These are phyloP conservation scores for Scatophagus argus DNA, from an alignment of 2,113 vertebrate genomes.

Conservation along the genomic window DNA sequence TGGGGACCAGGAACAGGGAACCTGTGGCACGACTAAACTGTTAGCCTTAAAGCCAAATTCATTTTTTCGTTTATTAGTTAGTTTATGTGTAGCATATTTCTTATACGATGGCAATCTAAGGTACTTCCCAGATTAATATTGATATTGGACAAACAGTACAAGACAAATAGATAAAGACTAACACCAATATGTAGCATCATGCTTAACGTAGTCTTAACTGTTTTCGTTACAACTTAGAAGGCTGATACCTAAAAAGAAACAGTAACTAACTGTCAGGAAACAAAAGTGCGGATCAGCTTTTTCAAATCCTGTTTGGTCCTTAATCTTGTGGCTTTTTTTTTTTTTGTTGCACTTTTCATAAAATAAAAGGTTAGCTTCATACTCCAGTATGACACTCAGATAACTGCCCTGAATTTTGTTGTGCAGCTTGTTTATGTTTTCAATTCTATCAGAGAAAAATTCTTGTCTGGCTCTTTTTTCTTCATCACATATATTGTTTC, in stretches of 20 bases:
- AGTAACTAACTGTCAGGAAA: background rate
- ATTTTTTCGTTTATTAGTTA: no score
- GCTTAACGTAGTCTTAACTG: background rate
- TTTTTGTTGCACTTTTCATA: background rate
- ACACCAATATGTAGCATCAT: background rate
- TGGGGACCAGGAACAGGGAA: conserved; percentile 45
- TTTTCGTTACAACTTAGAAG: background rate
- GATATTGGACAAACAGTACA: background rate
- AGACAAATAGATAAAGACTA: background rate
- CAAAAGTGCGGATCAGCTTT: conserved; percentile 20
- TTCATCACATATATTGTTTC: background rate
- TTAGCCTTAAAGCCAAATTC: no score
- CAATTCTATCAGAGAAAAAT: background rate
- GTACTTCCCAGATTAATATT: background rate
- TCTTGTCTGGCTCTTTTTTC: background rate
- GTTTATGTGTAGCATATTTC: background rate
- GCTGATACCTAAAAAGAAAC: background rate
- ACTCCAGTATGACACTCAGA: background rate
- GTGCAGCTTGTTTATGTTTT: no score
- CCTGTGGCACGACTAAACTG: conserved; percentile 12
- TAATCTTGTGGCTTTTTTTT: background rate
- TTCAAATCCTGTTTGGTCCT: background rate
- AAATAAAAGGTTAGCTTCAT: background rate
- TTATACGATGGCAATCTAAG: background rate
- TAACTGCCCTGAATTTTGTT: background rate